Percentiles rank a stretch among this genome's conserved stretches.
Evolutionary conservation across 2,113 vertebrate genomes (phyloP).

Genomic region (Andinoacara biseriatus): DNA sequence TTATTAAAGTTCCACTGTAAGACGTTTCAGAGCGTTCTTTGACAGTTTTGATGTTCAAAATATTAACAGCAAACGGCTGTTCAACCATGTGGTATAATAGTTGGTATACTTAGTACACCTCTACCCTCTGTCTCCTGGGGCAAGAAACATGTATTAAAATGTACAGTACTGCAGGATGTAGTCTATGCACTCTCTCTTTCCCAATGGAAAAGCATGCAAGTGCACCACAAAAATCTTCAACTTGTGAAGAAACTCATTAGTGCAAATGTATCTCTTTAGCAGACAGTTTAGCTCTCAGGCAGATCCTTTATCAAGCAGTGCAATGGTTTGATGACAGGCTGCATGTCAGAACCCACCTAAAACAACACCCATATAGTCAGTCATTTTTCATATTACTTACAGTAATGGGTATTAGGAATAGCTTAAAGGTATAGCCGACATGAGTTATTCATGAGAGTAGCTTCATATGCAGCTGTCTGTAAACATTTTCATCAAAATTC

Average conservation of each 20-base stretch:
- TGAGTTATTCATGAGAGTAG: conserved; percentile 30
- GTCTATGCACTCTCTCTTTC: background rate
- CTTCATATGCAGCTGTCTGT: conserved; percentile 32
- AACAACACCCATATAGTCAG: conserved; percentile 10
- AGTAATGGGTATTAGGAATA: conserved; percentile 29
- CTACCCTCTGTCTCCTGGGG: background rate
- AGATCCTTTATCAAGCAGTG: conserved; percentile 45
- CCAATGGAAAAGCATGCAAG: background rate
- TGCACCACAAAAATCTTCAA: conserved; percentile 34
- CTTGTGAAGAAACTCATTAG: conserved; percentile 53
- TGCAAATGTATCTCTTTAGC: conserved; percentile 40
- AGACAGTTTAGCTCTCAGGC: conserved; percentile 49
- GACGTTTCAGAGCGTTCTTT: background rate
- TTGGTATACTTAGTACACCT: background rate
- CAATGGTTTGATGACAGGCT: conserved; percentile 42
- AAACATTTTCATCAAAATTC: conserved; percentile 46
- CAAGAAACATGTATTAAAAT: background rate
- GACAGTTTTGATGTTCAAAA: background rate
- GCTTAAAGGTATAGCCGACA: conserved; percentile 17
- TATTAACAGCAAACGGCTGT: background rate
- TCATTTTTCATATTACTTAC: conserved; percentile 17
- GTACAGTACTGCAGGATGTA: background rate
- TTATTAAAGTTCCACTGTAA: background rate
- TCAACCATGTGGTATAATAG: background rate
- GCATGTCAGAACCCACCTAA: conserved; percentile 55